A percentile compares a stretch with the other conserved stretches of the same genome.
These are phyloP conservation scores for Xyrichtys novacula DNA, from an alignment of 2,797 vertebrate genomes.

Conservation along the genomic window DNA sequence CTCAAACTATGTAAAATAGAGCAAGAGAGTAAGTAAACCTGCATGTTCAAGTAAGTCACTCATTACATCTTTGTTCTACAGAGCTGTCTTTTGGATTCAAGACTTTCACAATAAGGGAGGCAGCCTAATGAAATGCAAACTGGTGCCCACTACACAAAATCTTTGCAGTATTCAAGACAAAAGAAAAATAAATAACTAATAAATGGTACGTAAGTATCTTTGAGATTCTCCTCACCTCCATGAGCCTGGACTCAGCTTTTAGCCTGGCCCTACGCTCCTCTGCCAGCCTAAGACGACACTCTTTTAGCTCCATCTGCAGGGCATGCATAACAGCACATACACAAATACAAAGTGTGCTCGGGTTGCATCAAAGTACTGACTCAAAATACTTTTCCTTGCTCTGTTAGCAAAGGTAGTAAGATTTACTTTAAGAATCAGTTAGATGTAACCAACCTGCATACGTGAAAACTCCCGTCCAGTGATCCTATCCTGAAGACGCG, in stretches of 20 bases:
- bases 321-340: slow-evolving; percentile 3
- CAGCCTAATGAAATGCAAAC: not conserved
- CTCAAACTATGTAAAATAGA: slow-evolving; percentile 83
- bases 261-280: slow-evolving; percentile 90
- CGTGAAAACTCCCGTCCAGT: slow-evolving; percentile 56
- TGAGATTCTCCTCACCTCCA: slow-evolving; percentile 84
- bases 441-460: slow-evolving; percentile 64
- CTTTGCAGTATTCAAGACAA: not conserved
- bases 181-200: not conserved
- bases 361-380: not conserved
- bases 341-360: not conserved
- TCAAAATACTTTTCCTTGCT: not conserved
- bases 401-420: not conserved
- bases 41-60: not conserved
- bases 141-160: not conserved
- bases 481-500: slow-evolving; percentile 50
- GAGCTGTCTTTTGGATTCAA: not conserved
- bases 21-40: not conserved
- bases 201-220: not conserved
- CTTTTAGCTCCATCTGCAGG: slow-evolving; percentile 90
- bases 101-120: not conserved
- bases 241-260: slow-evolving; percentile 87
- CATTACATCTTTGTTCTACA: too few species aligned
- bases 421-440: not conserved
- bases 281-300: slow-evolving; percentile 87